These are phyloP conservation scores for Caenorhabditis remanei DNA, from an alignment of 1,140 invertebrate genomes.

Conservation along the genomic window DNA sequence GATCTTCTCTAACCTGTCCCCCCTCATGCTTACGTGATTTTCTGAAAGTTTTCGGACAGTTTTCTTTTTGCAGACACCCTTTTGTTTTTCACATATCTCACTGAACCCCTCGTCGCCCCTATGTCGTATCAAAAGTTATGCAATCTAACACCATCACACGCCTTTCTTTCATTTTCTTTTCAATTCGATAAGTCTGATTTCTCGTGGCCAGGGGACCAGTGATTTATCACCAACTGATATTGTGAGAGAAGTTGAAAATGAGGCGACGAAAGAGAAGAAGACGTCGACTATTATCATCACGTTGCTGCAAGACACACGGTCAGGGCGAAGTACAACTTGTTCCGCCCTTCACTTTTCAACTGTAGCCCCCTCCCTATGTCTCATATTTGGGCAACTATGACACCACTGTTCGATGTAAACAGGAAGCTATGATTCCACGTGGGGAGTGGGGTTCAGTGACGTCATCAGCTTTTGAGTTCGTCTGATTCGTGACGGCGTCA, in stretches of 20 bases:
- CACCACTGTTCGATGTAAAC: conserved; percentile 2
- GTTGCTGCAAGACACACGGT: conserved; percentile 35
- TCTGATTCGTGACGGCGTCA: background rate
- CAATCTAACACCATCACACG: conserved; percentile 49
- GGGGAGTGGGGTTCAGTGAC: background rate
- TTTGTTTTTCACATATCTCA: conserved; percentile 24
- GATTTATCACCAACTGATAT: conserved; percentile 22
- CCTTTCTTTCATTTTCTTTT: conserved; percentile 9
- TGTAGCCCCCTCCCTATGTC: background rate
- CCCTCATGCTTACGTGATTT: conserved; percentile 29
- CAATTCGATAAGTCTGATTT: background rate
- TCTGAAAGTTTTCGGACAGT: conserved; percentile 17
- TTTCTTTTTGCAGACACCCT: conserved; percentile 23
- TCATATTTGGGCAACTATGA: conserved; percentile 21
- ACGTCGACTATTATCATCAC: conserved; percentile 30
- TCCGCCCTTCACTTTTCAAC: conserved; percentile 37
- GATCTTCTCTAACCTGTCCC: background rate
- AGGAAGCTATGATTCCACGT: conserved; percentile 10
- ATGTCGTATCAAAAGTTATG: conserved; percentile 20
- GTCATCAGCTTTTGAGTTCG: conserved; percentile 21
- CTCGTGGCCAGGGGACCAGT: background rate
- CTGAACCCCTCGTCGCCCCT: background rate
- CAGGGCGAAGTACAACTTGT: conserved; percentile 4
- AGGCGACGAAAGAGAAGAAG: background rate
- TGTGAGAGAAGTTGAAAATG: background rate